Percentiles rank a stretch among this genome's conserved stretches.
These are phyloP conservation scores for Lithophane socia DNA, from an alignment of 2,888 invertebrate species.

Conservation along the genomic window DNA sequence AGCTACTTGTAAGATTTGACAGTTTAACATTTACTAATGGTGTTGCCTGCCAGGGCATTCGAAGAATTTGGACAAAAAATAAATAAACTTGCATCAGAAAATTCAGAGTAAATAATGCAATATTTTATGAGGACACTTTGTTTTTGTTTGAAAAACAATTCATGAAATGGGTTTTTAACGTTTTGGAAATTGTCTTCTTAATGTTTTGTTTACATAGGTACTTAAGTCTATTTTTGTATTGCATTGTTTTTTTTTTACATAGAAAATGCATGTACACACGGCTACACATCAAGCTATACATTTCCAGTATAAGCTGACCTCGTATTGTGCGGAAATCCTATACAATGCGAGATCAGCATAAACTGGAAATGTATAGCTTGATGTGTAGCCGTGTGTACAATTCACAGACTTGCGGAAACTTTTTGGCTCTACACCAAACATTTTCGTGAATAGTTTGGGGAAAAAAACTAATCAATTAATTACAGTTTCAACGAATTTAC, in stretches of 20 bases:
- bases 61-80: slow-evolving; percentile 30
- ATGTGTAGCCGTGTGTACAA: too few species aligned
- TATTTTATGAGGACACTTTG: not conserved
- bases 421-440: slow-evolving; percentile 31
- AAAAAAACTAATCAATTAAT: not conserved
- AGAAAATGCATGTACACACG: slow-evolving; percentile 3
- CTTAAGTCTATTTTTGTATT: not conserved
- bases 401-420: not conserved
- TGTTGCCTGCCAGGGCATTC: slow-evolving; percentile 42
- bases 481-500: not conserved
- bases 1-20: slow-evolving; percentile 34
- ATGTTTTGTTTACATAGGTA: slow-evolving; percentile 20
- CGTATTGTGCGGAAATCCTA: too few species aligned
- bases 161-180: not conserved
- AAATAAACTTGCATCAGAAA: slow-evolving; percentile 6
- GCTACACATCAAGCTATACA: too few species aligned
- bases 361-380: too few species aligned
- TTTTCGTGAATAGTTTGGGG: not conserved
- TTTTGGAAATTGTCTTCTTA: slow-evolving; percentile 6
- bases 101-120: slow-evolving; percentile 2
- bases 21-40: slow-evolving; percentile 48
- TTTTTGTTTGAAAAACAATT: slow-evolving; percentile 13
- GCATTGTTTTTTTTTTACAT: slow-evolving; percentile 20
- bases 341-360: too few species aligned
- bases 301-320: too few species aligned